These are phyloP conservation scores for Paramormyrops hopkinsi DNA, from an alignment of 2,797 vertebrate species.

Conservation along the genomic window DNA sequence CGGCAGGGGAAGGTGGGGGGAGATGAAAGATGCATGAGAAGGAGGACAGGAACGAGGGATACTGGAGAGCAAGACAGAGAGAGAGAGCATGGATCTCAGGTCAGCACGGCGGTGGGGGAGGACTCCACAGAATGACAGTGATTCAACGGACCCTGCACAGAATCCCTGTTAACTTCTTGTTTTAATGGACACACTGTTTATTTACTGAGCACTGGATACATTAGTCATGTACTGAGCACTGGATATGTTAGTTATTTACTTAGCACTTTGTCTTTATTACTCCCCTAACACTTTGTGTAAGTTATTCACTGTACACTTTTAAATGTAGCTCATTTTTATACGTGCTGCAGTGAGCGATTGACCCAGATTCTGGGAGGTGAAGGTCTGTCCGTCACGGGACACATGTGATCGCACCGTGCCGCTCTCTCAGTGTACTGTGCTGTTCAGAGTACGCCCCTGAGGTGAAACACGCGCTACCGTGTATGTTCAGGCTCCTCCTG, in stretches of 20 bases:
- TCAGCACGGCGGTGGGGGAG: neutral
- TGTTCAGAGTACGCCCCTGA: neutral
- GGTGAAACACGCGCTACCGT: neutral
- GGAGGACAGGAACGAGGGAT: neutral
- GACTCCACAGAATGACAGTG: neutral
- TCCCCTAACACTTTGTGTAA: neutral
- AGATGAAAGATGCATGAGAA: constrained; percentile 27
- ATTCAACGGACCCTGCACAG: neutral
- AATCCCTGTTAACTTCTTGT: neutral
- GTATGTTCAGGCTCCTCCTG: neutral
- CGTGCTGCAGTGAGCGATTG: neutral
- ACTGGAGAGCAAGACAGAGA: neutral
- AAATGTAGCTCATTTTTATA: neutral
- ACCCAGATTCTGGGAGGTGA: neutral
- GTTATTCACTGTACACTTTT: neutral
- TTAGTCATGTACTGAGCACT: no score
- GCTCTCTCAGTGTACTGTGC: neutral
- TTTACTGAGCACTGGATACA: neutral
- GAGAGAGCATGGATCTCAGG: neutral
- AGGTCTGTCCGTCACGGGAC: neutral
- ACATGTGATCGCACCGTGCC: neutral
- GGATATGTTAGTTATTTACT: no score
- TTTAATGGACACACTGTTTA: neutral
- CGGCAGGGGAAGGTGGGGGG: constrained; percentile 49
- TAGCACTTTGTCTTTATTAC: neutral